Evolutionary conservation across 2,888 invertebrate genomes (phyloP).

Genomic region (Nymphalis urticae): DNA sequence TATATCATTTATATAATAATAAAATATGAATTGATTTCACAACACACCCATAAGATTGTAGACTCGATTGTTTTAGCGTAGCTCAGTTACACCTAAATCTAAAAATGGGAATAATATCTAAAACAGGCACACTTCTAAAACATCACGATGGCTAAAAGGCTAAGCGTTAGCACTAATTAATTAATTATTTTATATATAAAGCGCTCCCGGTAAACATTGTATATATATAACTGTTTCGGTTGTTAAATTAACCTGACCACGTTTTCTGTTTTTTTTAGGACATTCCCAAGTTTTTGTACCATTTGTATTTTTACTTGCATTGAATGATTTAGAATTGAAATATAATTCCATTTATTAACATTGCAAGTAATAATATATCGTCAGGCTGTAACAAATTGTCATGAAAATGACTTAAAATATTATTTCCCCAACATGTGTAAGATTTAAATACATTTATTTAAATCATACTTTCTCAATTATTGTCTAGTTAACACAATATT

Average conservation of each 20-base stretch:
- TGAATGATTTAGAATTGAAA: not conserved
- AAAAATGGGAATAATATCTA: slow-evolving; percentile 48
- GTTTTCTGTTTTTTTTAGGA: not conserved
- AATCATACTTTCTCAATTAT: not conserved
- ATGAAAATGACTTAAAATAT: not conserved
- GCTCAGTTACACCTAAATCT: slow-evolving; percentile 39
- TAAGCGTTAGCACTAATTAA: slow-evolving; percentile 48
- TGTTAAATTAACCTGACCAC: slow-evolving; percentile 7
- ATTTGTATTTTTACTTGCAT: not conserved
- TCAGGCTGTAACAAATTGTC: not conserved
- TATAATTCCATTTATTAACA: not conserved
- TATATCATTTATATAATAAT: slow-evolving; percentile 16
- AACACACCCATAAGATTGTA: slow-evolving; percentile 42
- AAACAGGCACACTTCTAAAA: slow-evolving; percentile 71
- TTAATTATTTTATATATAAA: slow-evolving; percentile 17
- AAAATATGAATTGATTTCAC: slow-evolving; percentile 30
- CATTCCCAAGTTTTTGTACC: not conserved
- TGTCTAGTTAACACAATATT: slow-evolving; percentile 5
- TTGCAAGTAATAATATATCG: not conserved
- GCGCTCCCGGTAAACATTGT: slow-evolving; percentile 18
- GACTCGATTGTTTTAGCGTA: slow-evolving; percentile 30
- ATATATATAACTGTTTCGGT: not conserved
- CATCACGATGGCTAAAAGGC: slow-evolving; percentile 64
- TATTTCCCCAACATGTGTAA: not conserved
- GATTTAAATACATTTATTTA: not conserved